phyloP scores from a whole-genome alignment of 2,113 vertebrate genomes.

The Dromas ardeola region DNA sequence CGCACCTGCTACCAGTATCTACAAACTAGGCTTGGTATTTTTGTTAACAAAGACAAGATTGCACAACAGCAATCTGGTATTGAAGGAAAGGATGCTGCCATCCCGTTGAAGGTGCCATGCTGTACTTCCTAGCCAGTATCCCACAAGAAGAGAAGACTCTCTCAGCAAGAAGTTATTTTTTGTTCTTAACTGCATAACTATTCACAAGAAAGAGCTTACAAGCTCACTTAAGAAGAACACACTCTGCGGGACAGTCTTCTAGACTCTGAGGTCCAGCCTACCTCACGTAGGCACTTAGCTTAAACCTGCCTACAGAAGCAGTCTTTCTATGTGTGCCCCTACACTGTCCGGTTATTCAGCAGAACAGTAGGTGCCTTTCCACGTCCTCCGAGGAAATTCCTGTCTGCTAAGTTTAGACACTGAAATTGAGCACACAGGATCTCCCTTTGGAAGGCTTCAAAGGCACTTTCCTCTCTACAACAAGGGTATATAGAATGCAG shows the following conservation, averaged over 20 bases:
- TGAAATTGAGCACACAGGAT: slow-evolving; percentile 36
- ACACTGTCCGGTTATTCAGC: background rate
- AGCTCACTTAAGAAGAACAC: background rate
- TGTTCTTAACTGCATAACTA: background rate
- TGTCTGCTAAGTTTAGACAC: slow-evolving; percentile 26
- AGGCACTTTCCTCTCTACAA: background rate
- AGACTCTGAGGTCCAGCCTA: background rate
- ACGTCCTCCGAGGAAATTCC: slow-evolving; percentile 28
- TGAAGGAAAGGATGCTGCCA: background rate
- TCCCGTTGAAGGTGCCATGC: background rate
- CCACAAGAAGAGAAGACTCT: background rate
- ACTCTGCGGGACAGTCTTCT: background rate
- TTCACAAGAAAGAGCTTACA: background rate
- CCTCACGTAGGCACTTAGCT: background rate
- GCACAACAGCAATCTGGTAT: background rate
- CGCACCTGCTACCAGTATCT: background rate
- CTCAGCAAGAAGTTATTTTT: background rate
- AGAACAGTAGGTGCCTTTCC: slow-evolving; percentile 16
- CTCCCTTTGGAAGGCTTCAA: slow-evolving; percentile 29
- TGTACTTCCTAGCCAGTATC: background rate
- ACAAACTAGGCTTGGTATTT: background rate
- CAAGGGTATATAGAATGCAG: background rate
- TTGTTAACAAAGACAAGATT: background rate
- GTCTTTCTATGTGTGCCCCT: background rate
- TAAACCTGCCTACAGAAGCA: background rate